Evolutionary conservation across 1,140 invertebrate species (phyloP).

Genomic region (Hetaerina americana): DNA sequence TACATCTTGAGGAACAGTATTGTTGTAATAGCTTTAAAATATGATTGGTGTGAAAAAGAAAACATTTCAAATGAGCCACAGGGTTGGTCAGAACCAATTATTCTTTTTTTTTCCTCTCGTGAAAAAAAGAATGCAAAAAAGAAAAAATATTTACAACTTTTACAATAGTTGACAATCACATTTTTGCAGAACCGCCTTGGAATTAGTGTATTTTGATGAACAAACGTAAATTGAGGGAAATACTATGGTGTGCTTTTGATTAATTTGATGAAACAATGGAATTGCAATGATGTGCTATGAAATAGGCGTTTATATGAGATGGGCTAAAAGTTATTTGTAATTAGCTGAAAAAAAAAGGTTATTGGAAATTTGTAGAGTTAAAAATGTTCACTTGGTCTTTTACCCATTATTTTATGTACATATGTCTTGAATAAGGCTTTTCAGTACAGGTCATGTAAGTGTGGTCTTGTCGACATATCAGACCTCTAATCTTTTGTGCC

Average conservation of each 20-base stretch:
- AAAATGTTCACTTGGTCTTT: neutral
- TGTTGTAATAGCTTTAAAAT: neutral
- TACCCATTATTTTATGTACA: neutral
- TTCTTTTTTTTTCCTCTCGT: neutral
- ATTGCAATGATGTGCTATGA: too few relatives aligned
- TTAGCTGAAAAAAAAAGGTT: neutral
- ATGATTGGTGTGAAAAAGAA: neutral
- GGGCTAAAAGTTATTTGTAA: neutral
- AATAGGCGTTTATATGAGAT: neutral
- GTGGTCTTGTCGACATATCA: neutral
- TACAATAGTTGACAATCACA: neutral
- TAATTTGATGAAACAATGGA: neutral
- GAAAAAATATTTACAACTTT: neutral
- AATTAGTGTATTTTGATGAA: neutral
- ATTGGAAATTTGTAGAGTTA: neutral
- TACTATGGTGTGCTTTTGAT: neutral
- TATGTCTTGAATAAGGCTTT: neutral
- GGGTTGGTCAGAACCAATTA: neutral
- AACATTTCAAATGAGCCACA: neutral
- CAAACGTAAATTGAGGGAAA: neutral
- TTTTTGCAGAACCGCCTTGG: neutral
- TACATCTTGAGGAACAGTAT: neutral
- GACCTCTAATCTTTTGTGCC: neutral
- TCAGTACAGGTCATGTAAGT: neutral
- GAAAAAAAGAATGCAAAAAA: neutral